Base-by-base conservation (phyloP, 2,797 vertebrate genomes). In the Notolepis coatsorum region DNA sequence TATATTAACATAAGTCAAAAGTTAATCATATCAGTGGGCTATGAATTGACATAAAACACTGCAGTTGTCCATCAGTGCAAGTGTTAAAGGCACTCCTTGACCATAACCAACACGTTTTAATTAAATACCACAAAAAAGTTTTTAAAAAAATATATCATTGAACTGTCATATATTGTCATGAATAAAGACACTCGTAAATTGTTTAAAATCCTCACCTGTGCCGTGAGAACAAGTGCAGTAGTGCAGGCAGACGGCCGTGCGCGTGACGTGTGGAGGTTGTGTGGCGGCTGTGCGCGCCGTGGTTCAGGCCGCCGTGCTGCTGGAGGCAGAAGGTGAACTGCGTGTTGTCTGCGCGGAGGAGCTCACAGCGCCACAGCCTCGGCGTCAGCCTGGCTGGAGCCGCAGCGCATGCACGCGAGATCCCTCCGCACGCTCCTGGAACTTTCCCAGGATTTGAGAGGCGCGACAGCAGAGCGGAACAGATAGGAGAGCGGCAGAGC, bases 381-480 rank as follows among this genome's bases (percentile, higher is more conserved):
- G 88, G 93, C 93, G 93, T 93, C 93, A 94, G 93, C 77, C 91
- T 92, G 93, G 84, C 93, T 93, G 93, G 93, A 93, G 91, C 93
- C 93, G 85, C 84, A 91, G 90, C 80, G 91, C 93, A 88, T 90
- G 71, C 56, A 61, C 81, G 82, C 73, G 24, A 88, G 83, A 94
- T 94, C 88, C 90, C 90, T 94, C 92, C 93, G 88, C 88, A 84
- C 48, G 20, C 58, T 65, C 45, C 89, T 91, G 90, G 88, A 93
- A 83, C 88, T 87, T 87, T 86, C 85, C 87, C 87, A 90, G 87
- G 68, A 85, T 81, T 72, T 77, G 71, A 62, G 80, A n/a, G n/a
- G n/a, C n/a, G n/a, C n/a, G n/a, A n/a, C n/a, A n/a, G n/a, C n/a
- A n/a, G n/a, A n/a, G n/a, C n/a, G n/a, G n/a, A n/a, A n/a, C n/a